A percentile compares a stretch with the other conserved stretches of the same genome.
Conservation (phyloP, 2,113 vertebrate species). For the Sylvia atricapilla region DNA sequence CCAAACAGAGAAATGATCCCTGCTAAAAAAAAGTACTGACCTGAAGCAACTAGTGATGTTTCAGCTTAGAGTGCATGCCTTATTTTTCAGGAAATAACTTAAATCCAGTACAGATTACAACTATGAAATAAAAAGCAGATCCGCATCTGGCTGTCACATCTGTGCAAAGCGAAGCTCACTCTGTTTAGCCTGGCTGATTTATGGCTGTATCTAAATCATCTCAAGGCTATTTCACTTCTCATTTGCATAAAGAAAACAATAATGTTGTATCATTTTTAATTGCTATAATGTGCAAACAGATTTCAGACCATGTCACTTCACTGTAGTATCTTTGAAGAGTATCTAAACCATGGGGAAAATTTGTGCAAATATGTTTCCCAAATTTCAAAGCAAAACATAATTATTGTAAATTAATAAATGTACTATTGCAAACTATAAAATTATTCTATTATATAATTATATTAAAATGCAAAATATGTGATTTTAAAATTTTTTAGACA, state of each 20-base stretch:
- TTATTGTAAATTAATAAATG: background rate
- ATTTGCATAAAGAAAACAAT: constrained; percentile 25
- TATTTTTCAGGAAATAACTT: constrained; percentile 44
- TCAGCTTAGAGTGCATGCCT: background rate
- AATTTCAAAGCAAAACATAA: background rate
- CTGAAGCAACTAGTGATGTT: background rate
- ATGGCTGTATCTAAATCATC: constrained; percentile 13
- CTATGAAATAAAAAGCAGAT: constrained; percentile 62
- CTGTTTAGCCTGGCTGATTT: constrained; percentile 39
- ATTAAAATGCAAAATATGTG: background rate
- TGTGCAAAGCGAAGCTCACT: constrained; percentile 20
- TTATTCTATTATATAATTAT: background rate
- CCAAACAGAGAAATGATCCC: background rate
- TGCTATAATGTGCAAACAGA: background rate
- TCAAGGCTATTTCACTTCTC: background rate
- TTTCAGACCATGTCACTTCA: background rate
- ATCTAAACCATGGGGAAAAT: background rate
- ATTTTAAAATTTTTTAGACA: background rate
- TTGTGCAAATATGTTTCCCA: background rate
- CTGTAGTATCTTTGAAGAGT: background rate
- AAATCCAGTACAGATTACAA: constrained; percentile 46
- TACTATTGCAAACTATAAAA: background rate
- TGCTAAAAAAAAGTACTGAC: background rate
- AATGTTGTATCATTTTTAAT: background rate
- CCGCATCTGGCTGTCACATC: constrained; percentile 59